Evolutionary conservation across 1,140 invertebrate genomes (phyloP), one percentile per base, ranked within the genome.

Genomic region (Elysia chlorotica): DNA sequence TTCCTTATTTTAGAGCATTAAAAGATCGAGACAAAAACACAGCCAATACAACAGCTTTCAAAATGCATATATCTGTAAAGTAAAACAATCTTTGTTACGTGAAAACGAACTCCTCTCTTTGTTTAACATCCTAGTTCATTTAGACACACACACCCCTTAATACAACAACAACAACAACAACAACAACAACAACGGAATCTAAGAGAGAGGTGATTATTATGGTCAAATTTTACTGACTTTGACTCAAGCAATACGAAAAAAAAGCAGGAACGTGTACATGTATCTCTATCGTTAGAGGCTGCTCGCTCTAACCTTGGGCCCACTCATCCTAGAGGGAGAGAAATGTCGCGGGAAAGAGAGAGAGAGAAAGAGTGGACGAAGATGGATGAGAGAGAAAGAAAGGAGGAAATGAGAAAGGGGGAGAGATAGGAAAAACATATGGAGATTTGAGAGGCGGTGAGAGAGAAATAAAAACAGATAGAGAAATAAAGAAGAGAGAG

Each of bases 401-500:
- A 23, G 37, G 30, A 33, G 53, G 56, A 38, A 57, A 38, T 35
- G 62, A 28, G 38, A 36, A 31, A 35, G 59, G 53, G 38, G 35
- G 36, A 36, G 37, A 57, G 59, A 65, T n/a, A 62, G 59, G 48
- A 37, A 57, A 53, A 28, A 36, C 48, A 36, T 33, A 33, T 56
- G 61, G 62, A 38, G 37, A 38, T n/a, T 31, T 21, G 56, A 70
- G 56, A 65, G 23, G 35, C 57, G 28, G 57, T 28, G 67, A 48
- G 59, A 35, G 41, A 31, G 41, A 66, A 33, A 35, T 0, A 48
- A 35, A 53, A 23, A 63, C 35, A 57, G 41, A 38, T 31, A 61
- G 35, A 48, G 30, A 23, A 57, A 48, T 31, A 28, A 37, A 74
- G 73, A 53, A 74, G 71, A 68, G 38, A 74, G 48, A 73, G 74